phyloP scores from a whole-genome alignment of 2,797 vertebrate species.

The Merluccius polli region DNA sequence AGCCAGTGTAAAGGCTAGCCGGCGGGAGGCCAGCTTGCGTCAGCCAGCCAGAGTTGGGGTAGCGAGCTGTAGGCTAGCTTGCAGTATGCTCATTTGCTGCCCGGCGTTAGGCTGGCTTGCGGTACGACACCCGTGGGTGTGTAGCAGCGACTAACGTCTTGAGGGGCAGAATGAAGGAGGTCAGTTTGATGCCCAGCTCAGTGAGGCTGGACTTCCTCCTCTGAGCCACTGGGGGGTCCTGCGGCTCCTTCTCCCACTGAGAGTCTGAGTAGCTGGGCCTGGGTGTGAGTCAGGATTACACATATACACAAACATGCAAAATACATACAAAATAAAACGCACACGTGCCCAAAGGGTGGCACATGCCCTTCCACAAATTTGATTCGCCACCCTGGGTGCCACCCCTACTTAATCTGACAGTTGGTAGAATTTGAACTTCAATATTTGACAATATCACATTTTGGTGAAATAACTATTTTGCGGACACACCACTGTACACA shows the following conservation, averaged over 20 bases:
- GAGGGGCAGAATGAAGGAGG: constrained; percentile 68
- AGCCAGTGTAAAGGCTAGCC: too few species aligned
- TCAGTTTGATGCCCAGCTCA: constrained; percentile 76
- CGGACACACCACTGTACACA: not conserved
- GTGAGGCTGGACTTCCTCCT: constrained; percentile 78
- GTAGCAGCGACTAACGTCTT: constrained; percentile 72
- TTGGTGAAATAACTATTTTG: not conserved
- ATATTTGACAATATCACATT: too few species aligned
- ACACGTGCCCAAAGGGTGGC: not conserved
- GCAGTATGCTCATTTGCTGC: too few species aligned
- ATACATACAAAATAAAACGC: not conserved
- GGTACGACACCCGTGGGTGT: constrained; percentile 5
- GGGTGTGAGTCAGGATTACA: not conserved
- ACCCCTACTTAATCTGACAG: not conserved
- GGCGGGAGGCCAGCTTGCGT: too few species aligned
- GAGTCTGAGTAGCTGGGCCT: constrained; percentile 47
- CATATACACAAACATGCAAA: not conserved
- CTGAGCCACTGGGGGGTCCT: constrained; percentile 47
- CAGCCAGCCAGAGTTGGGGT: not conserved
- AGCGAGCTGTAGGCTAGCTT: not conserved
- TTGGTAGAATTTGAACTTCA: constrained; percentile 21
- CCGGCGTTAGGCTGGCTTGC: not conserved
- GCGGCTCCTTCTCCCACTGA: constrained; percentile 60
- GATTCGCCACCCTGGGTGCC: not conserved
- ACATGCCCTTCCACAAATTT: not conserved